Conservation (phyloP, 2,888 invertebrate genomes). For the Oligia fasciuncula region DNA sequence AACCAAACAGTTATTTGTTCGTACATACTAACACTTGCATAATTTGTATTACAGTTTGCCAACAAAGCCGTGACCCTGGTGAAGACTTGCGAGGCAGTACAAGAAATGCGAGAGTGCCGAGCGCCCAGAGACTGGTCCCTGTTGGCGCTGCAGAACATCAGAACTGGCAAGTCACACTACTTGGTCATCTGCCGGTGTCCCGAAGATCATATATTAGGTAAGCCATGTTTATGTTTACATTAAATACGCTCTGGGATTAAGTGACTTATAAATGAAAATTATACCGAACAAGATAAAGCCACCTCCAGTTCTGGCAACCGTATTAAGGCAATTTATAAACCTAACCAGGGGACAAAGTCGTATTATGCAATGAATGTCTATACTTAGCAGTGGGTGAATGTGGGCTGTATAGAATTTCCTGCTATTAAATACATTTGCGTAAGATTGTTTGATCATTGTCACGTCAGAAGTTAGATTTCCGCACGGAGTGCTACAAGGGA, state of each 20-base stretch:
- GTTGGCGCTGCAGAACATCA: slow-evolving; percentile 96
- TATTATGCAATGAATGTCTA: slow-evolving; percentile 1
- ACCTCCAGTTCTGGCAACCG: background rate
- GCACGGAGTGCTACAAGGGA: slow-evolving; percentile 31
- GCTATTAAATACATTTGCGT: slow-evolving; percentile 10
- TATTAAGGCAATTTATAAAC: slow-evolving; percentile 17
- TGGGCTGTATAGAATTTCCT: slow-evolving; percentile 13
- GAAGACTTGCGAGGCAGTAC: slow-evolving; percentile 98
- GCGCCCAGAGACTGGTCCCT: slow-evolving; percentile 97
- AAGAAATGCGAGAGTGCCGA: slow-evolving; percentile 96
- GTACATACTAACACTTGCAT: slow-evolving; percentile 5
- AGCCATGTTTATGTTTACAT: slow-evolving; percentile 22
- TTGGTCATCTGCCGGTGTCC: slow-evolving; percentile 97
- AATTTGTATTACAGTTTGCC: slow-evolving; percentile 84
- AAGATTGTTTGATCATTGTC: slow-evolving; percentile 27
- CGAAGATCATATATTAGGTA: slow-evolving; percentile 95
- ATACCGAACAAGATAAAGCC: background rate
- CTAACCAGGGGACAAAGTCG: background rate
- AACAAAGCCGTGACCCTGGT: slow-evolving; percentile 95
- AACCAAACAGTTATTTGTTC: background rate
- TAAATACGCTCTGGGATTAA: background rate
- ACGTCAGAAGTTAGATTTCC: slow-evolving; percentile 23
- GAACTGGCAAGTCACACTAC: slow-evolving; percentile 98
- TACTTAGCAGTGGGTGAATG: background rate
- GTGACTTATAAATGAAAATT: background rate